A percentile compares a stretch with the other conserved stretches of the same genome.
Evolutionary conservation across 2,797 vertebrate species (phyloP).

Genomic region (Protonibea diacanthus): DNA sequence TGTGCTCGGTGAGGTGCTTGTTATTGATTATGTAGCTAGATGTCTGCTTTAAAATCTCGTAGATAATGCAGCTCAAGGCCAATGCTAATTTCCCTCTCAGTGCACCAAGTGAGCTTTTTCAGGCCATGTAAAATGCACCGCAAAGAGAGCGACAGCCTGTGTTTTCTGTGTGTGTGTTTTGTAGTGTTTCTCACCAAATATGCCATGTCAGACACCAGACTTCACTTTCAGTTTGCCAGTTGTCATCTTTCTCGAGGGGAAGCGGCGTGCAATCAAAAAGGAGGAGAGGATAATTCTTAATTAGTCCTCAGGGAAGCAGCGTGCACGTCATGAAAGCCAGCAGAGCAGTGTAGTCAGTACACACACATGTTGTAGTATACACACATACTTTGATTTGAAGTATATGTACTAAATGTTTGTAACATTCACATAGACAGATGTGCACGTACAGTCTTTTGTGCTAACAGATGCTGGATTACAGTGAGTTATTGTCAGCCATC

Average conservation of each 20-base stretch:
- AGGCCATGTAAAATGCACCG: constrained; percentile 15
- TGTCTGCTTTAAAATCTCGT: constrained; percentile 24
- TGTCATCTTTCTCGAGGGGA: constrained; percentile 33
- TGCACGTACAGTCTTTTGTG: neutral
- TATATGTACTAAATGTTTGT: neutral
- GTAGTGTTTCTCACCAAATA: neutral
- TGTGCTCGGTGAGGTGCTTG: neutral
- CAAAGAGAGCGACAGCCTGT: neutral
- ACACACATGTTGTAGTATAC: neutral
- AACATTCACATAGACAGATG: neutral
- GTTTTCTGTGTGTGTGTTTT: constrained; percentile 6
- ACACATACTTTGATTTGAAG: neutral
- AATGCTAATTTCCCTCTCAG: constrained; percentile 4
- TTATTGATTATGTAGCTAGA: constrained; percentile 46
- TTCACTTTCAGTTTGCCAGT: constrained; percentile 29
- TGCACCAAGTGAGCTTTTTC: constrained; percentile 33
- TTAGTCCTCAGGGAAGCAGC: constrained; percentile 43
- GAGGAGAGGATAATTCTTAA: constrained; percentile 52
- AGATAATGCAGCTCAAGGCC: constrained; percentile 46
- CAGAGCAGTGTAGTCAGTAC: neutral
- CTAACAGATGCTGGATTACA: neutral
- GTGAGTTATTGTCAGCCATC: neutral
- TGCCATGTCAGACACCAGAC: constrained; percentile 16
- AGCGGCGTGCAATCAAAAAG: constrained; percentile 30
- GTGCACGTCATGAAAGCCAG: constrained; percentile 27